Evolutionary conservation across 2,888 invertebrate genomes (phyloP).

Genomic region (Spilarctia lutea): DNA sequence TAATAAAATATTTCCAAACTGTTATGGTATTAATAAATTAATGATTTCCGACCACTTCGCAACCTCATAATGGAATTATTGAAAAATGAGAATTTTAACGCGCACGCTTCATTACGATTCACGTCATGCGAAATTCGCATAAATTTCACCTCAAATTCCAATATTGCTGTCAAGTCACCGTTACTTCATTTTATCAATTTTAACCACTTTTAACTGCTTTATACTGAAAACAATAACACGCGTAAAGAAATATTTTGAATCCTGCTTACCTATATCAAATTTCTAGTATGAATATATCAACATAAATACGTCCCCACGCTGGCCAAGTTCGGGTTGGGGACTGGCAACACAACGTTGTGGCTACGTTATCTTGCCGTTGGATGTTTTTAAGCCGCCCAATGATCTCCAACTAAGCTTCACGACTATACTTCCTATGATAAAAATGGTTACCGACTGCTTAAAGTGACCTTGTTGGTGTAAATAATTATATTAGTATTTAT

Average conservation of each 20-base stretch:
- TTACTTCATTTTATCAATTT: constrained; percentile 56
- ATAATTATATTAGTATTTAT: too few relatives aligned
- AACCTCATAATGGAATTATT: constrained; percentile 58
- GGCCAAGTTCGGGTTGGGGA: too few relatives aligned
- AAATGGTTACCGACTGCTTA: too few relatives aligned
- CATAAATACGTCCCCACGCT: too few relatives aligned
- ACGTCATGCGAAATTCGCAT: constrained; percentile 53
- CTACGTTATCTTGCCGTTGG: too few relatives aligned
- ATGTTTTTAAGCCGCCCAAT: too few relatives aligned
- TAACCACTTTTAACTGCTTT: background rate
- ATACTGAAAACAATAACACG: background rate
- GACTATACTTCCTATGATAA: too few relatives aligned
- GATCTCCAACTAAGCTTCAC: too few relatives aligned
- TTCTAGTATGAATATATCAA: too few relatives aligned
- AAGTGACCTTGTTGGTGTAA: too few relatives aligned
- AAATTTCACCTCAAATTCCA: constrained; percentile 56
- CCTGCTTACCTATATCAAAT: too few relatives aligned
- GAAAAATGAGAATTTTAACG: constrained; percentile 63
- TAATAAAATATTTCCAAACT: constrained; percentile 46
- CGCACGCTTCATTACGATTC: constrained; percentile 62
- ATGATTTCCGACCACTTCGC: constrained; percentile 45
- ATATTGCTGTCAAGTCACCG: constrained; percentile 55
- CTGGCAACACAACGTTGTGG: too few relatives aligned
- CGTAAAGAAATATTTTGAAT: background rate
- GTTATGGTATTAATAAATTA: constrained; percentile 55